Percentiles rank a stretch among this genome's conserved stretches.
Conservation (phyloP, 2,113 vertebrate genomes). For the Nipponia nippon region DNA sequence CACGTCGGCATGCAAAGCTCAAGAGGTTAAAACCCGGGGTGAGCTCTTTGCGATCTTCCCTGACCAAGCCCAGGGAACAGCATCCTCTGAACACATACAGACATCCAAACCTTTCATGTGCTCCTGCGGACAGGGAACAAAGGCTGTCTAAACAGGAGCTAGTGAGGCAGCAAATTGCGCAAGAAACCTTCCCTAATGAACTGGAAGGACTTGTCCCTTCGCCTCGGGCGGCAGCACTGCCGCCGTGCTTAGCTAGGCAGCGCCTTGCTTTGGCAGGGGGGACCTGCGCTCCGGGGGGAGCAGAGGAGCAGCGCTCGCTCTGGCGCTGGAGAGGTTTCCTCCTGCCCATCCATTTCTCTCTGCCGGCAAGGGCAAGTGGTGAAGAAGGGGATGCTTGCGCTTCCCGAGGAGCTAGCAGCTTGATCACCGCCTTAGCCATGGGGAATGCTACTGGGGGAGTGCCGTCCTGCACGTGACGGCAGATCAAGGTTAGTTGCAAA, state of each 20-base stretch:
- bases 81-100: background rate
- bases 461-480: background rate
- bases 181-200: conserved; percentile 66
- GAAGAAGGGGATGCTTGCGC: background rate
- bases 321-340: background rate
- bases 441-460: background rate
- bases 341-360: background rate
- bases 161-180: conserved; percentile 59
- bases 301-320: background rate
- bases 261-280: background rate
- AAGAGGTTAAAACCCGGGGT: background rate
- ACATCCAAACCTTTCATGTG: background rate
- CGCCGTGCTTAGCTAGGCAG: background rate
- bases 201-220: conserved; percentile 63
- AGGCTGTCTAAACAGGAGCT: conserved; percentile 59
- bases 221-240: background rate
- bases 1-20: background rate
- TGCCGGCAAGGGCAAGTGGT: background rate
- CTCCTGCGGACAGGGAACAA: background rate
- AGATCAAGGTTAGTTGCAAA: background rate
- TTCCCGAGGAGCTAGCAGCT: background rate
- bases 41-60: background rate
- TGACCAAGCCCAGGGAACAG: background rate
- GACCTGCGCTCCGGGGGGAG: background rate
- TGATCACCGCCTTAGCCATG: accelerated